These are phyloP conservation scores for Peromyscus maniculatus DNA, from an alignment of 2,113 vertebrate species.

Conservation along the genomic window DNA sequence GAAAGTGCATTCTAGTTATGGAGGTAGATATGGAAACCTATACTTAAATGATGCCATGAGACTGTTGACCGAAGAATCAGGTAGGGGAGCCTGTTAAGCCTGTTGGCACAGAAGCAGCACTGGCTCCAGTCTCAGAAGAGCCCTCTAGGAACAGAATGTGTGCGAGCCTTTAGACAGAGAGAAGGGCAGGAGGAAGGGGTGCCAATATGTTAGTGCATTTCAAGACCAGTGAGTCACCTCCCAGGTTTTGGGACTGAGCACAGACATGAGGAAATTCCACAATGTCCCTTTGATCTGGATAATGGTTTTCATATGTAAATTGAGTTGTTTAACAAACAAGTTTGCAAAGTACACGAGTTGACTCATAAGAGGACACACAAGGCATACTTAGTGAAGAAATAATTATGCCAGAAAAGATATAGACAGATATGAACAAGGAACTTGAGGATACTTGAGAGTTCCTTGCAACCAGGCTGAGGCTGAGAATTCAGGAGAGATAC, in stretches of 20 bases:
- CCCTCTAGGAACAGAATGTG: neutral
- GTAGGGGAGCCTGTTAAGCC: neutral
- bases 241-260: neutral
- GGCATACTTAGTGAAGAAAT: neutral
- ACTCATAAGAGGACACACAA: neutral
- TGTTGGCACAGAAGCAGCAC: neutral
- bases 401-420: neutral
- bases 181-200: neutral
- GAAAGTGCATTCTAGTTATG: conserved; percentile 18
- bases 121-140: neutral
- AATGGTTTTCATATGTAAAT: neutral
- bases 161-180: neutral
- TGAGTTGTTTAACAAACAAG: neutral
- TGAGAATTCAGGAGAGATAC: neutral
- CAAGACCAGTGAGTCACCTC: neutral
- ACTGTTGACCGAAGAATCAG: neutral
- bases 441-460: neutral
- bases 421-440: neutral
- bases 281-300: neutral
- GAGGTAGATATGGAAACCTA: neutral
- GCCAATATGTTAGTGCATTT: neutral
- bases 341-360: neutral
- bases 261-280: neutral
- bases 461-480: neutral
- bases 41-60: neutral